Evolutionary conservation across 2,888 invertebrate species (phyloP).

Genomic region (Ophion slaviceki): DNA sequence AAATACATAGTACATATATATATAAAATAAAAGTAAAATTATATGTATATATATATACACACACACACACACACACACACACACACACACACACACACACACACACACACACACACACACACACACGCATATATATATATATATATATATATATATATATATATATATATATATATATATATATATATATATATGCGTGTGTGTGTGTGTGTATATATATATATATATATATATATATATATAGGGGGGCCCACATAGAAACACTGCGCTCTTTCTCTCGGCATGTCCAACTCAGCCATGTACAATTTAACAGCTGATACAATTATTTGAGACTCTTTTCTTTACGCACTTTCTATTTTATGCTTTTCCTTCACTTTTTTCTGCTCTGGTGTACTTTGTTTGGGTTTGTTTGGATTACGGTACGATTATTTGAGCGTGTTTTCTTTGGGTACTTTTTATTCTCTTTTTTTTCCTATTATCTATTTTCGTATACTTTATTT

Average conservation of each 20-base stretch:
- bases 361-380: no score
- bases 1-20: no score
- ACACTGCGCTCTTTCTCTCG: constrained; percentile 14
- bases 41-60: neutral
- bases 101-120: no score
- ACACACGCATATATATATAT: neutral
- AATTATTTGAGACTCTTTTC: constrained; percentile 1
- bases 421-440: no score
- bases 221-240: neutral
- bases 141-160: constrained; percentile 19
- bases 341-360: neutral
- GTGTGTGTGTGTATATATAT: no score
- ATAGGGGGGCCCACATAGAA: neutral
- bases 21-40: no score
- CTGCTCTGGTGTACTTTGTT: no score
- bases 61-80: no score
- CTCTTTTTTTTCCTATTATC: neutral
- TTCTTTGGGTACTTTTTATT: neutral
- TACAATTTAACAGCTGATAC: constrained; percentile 32
- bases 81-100: no score
- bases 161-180: neutral
- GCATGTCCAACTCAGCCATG: neutral
- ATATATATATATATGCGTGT: no score
- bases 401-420: no score
- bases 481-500: no score